A percentile compares a stretch with the other conserved stretches of the same genome.
Conservation (phyloP, 2,888 invertebrate genomes). For the Anticlea derivata region DNA sequence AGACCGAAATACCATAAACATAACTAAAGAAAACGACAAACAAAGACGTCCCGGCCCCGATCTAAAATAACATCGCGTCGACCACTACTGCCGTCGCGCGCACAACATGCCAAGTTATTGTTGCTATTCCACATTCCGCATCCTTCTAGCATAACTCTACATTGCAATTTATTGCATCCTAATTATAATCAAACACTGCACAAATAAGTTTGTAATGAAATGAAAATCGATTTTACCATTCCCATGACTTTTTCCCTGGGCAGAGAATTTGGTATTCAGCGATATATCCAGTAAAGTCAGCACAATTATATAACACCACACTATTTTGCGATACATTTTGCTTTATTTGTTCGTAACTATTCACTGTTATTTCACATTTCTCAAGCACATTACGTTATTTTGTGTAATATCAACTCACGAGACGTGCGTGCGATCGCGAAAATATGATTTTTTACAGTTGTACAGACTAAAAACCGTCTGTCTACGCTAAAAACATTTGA, state of each 20-base stretch:
- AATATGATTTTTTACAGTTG: constrained; percentile 29
- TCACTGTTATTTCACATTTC: constrained; percentile 72
- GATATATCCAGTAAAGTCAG: constrained; percentile 87
- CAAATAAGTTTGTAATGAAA: background rate
- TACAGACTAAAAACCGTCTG: background rate
- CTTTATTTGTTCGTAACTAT: constrained; percentile 48
- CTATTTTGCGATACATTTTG: constrained; percentile 82
- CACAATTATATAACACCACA: constrained; percentile 87
- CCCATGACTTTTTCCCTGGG: constrained; percentile 90
- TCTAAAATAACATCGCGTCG: constrained; percentile 64
- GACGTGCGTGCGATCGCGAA: constrained; percentile 56
- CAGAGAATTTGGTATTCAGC: constrained; percentile 87
- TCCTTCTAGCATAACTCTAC: background rate
- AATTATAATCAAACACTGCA: background rate
- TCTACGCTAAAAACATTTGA: no score
- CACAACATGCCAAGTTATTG: constrained; percentile 48
- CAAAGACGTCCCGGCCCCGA: constrained; percentile 55
- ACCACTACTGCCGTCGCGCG: constrained; percentile 39
- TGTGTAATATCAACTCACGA: constrained; percentile 45
- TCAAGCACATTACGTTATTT: constrained; percentile 54
- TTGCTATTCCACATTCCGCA: constrained; percentile 37
- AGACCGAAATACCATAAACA: constrained; percentile 51
- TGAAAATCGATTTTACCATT: constrained; percentile 86
- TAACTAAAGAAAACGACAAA: constrained; percentile 54
- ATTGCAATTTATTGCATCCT: background rate